Conservation (phyloP, 2,113 vertebrate genomes). For the Callithrix jacchus region DNA sequence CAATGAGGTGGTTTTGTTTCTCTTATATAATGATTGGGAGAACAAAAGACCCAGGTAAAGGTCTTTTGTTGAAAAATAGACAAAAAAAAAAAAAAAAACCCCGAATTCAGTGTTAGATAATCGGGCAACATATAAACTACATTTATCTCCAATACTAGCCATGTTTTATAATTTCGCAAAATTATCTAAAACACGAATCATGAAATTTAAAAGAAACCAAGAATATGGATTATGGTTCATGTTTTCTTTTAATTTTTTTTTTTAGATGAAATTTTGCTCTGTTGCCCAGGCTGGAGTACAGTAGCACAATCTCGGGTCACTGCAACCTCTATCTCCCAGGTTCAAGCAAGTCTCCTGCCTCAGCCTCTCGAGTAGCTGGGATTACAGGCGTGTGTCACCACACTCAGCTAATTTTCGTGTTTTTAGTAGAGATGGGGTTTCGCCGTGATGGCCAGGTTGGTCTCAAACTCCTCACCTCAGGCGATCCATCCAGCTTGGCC, state of each 20-base stretch:
- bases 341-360: no score
- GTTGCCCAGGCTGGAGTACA: no score
- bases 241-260: no score
- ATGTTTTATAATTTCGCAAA: neutral
- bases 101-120: neutral
- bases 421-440: neutral
- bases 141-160: neutral
- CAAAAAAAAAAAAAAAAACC: conserved; percentile 41
- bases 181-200: neutral
- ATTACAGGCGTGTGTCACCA: no score
- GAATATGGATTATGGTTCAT: neutral
- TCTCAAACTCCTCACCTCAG: no score
- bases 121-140: neutral
- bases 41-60: neutral
- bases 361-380: no score
- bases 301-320: no score
- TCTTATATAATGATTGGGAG: neutral
- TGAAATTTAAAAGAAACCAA: conserved; percentile 12
- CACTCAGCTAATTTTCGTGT: no score
- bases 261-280: no score
- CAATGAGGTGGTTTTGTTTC: neutral
- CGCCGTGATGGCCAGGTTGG: no score
- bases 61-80: neutral
- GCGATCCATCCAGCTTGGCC: no score
- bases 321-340: no score